Conservation (phyloP, 2,797 vertebrate species). For the Menidia menidia region DNA sequence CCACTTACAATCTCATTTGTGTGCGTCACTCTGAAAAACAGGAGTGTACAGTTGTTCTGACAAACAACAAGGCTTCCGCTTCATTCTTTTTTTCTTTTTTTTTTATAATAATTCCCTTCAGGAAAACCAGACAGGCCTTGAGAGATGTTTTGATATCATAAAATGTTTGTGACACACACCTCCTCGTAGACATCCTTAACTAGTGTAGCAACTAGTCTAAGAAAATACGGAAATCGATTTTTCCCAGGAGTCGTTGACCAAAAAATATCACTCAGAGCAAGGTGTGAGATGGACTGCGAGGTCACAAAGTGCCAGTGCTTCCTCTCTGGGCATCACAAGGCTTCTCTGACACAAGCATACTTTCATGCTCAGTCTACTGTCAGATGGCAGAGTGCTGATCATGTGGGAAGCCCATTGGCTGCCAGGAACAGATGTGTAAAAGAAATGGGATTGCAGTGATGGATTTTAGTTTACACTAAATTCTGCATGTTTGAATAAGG, state of each 20-base stretch:
- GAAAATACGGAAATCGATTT: too few species aligned
- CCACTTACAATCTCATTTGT: conserved; percentile 38
- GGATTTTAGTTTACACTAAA: not conserved
- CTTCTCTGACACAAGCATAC: not conserved
- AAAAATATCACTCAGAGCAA: not conserved
- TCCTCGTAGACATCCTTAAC: not conserved
- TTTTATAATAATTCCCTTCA: not conserved
- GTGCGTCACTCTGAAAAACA: conserved; percentile 34
- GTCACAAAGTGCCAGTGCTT: not conserved
- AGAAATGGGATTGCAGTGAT: not conserved
- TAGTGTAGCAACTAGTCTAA: too few species aligned
- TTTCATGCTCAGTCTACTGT: not conserved
- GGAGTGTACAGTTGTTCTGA: conserved; percentile 21
- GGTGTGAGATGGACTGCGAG: not conserved
- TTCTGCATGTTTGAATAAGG: not conserved
- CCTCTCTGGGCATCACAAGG: not conserved
- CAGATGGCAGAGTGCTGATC: not conserved
- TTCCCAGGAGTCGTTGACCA: not conserved
- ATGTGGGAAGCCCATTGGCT: too few species aligned
- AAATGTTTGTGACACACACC: not conserved
- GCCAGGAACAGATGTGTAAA: not conserved
- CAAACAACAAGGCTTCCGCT: conserved; percentile 15
- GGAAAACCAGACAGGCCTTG: not conserved
- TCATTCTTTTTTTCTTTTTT: conserved; percentile 12
- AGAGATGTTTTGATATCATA: not conserved